phyloP scores from a whole-genome alignment of 2,113 vertebrate genomes.

The Fregetta grallaria region DNA sequence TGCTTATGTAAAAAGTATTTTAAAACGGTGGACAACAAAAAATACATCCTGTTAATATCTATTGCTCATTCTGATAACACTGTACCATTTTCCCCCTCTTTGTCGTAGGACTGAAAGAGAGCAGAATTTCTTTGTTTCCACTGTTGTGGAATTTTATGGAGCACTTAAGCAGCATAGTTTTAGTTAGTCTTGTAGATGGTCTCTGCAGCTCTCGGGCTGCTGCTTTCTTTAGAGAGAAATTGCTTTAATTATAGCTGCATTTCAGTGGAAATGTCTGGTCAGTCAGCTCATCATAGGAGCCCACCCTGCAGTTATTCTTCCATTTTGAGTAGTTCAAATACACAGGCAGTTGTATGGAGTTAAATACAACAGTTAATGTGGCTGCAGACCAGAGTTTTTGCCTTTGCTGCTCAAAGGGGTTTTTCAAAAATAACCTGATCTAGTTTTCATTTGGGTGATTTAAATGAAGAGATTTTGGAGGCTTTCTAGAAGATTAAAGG shows the following conservation, averaged over 20 bases:
- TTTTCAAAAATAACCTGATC: constrained; percentile 24
- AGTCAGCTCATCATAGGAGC: not conserved
- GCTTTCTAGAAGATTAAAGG: not conserved
- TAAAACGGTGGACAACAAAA: not conserved
- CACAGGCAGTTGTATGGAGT: not conserved
- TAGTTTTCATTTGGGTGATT: not conserved
- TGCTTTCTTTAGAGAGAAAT: not conserved
- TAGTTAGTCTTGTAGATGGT: not conserved
- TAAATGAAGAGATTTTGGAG: not conserved
- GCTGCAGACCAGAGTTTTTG: not conserved
- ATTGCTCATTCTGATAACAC: not conserved
- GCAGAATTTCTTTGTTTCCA: not conserved
- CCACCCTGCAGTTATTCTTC: not conserved
- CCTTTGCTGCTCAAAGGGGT: not conserved
- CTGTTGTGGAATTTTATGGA: not conserved
- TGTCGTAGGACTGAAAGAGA: not conserved
- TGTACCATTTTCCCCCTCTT: not conserved
- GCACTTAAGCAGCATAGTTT: not conserved
- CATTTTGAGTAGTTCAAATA: not conserved
- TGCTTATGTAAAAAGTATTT: not conserved
- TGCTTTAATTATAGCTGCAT: not conserved
- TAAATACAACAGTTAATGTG: not conserved
- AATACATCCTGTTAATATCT: not conserved
- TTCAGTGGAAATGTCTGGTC: not conserved
- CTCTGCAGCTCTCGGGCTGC: not conserved